Evolutionary conservation across 2,888 invertebrate species (phyloP).

Genomic region (Hybos culiciformis): DNA sequence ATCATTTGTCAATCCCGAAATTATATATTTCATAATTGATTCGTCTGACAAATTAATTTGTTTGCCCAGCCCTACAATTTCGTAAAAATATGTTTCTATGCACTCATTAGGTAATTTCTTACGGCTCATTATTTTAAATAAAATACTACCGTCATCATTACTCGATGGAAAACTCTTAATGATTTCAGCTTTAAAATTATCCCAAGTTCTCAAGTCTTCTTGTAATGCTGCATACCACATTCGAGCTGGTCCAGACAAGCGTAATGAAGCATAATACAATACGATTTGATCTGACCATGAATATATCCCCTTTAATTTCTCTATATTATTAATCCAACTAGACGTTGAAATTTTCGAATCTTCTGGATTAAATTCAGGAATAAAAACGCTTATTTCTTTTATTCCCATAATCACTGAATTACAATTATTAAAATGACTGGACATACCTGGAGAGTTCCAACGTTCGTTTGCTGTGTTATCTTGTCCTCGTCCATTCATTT

Average conservation of each 20-base stretch:
- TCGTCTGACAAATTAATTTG: neutral
- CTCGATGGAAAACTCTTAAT: neutral
- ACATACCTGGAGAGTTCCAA: too few relatives aligned
- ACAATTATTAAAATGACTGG: too few relatives aligned
- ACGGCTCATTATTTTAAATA: neutral
- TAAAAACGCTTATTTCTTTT: slow-evolving; percentile 1
- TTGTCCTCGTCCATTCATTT: too few relatives aligned
- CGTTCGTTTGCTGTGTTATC: too few relatives aligned
- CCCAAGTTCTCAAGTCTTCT: neutral
- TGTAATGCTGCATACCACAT: neutral
- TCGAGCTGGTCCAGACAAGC: neutral
- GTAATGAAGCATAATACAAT: slow-evolving; percentile 3
- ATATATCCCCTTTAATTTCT: neutral
- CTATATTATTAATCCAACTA: neutral
- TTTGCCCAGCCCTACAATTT: neutral
- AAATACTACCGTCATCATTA: neutral
- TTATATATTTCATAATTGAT: neutral
- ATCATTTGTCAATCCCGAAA: neutral
- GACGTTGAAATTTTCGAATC: neutral
- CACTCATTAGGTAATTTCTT: neutral
- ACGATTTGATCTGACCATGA: neutral
- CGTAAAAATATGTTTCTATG: neutral
- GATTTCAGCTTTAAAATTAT: neutral
- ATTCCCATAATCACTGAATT: neutral
- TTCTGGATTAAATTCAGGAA: slow-evolving; percentile 1